Evolutionary conservation across 1,140 invertebrate species (phyloP), one percentile per base, ranked within the genome.

Genomic region (Druon quercuslanigerum): DNA sequence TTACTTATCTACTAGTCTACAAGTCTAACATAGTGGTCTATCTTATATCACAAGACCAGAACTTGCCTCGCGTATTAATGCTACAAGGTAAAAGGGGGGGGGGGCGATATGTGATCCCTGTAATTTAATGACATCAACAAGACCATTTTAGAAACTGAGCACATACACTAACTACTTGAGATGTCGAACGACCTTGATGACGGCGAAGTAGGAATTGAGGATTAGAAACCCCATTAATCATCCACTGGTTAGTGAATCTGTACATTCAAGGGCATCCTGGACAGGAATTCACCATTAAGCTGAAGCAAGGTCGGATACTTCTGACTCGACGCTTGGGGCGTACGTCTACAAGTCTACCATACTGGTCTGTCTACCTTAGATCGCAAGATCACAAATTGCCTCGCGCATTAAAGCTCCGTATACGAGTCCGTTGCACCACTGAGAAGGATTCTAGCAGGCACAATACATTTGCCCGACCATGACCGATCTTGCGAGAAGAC

Each of bases 241-340:
- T 4, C 16, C 25, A 25, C 17, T 56, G 54, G 20, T 40, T 25
- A 6, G 14, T 20, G 56, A 25, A 54, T 54, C 17, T 16, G 2
- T 17, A 8, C 51, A 17, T 54, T 40, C 60, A 66, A 66, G 60
- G 60, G 60, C 60, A 66, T 66, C 57, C 33, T 33, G 4, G 2
- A 14, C 60, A 66, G 25, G 60, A 66, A 66, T 66, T 66, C 60
- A 40, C 20, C 60, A 66, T 66, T 66, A 66, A 66, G 33, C 33
- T n/a, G 13, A 60, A 60, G 20, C 60, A 66, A 66, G 60, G 60
- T 66, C 60, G 14, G 25, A 14, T 20, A 40, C 60, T 14, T 14
- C 14, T 20, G 57, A 12, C 13, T 60, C 20, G 33, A n/a, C 56
- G 56, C 40, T 46, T 11, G 40, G 40, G 40, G 40, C 40, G 40